Conservation (phyloP, 1,140 invertebrate species). For the Drosophila ironensis region DNA sequence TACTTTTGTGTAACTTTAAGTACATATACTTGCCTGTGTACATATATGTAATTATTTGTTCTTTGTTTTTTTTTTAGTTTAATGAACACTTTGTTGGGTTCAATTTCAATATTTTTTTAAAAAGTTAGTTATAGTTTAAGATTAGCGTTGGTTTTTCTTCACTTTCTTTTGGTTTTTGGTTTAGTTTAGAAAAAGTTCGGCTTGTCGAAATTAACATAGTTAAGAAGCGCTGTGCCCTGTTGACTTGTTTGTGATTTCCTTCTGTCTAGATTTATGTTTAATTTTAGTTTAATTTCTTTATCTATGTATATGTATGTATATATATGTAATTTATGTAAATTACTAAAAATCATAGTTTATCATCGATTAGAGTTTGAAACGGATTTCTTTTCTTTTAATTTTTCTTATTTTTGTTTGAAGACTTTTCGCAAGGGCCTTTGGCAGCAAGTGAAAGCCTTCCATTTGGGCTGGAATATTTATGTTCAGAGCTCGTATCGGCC, state of each 20-base stretch:
- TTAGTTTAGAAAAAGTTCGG: slow-evolving; percentile 65
- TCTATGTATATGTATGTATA: slow-evolving; percentile 45
- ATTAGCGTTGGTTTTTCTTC: slow-evolving; percentile 59
- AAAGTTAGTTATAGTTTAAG: slow-evolving; percentile 66
- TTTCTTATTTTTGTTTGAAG: slow-evolving; percentile 45
- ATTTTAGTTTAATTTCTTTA: slow-evolving; percentile 32
- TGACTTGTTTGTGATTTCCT: slow-evolving; percentile 67
- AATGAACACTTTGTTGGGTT: slow-evolving; percentile 80
- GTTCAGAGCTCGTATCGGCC: slow-evolving; percentile 23
- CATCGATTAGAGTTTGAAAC: slow-evolving; percentile 56
- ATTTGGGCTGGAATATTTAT: slow-evolving; percentile 1
- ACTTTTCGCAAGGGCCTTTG: slow-evolving; percentile 40
- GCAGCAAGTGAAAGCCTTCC: slow-evolving; percentile 28
- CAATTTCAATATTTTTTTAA: slow-evolving; percentile 79
- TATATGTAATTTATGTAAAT: slow-evolving; percentile 56
- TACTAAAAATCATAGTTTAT: slow-evolving; percentile 64
- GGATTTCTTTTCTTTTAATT: slow-evolving; percentile 38
- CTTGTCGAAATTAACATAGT: slow-evolving; percentile 67
- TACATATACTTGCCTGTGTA: slow-evolving; percentile 42
- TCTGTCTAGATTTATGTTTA: slow-evolving; percentile 42
- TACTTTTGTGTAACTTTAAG: slow-evolving; percentile 43
- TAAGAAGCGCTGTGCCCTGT: slow-evolving; percentile 79
- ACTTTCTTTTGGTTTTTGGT: slow-evolving; percentile 36
- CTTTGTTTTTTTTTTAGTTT: slow-evolving; percentile 70
- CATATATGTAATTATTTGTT: slow-evolving; percentile 42